Conservation (phyloP, 53 echinoderm and acorn worm genomes). For the Hippasteria phrygiana region DNA sequence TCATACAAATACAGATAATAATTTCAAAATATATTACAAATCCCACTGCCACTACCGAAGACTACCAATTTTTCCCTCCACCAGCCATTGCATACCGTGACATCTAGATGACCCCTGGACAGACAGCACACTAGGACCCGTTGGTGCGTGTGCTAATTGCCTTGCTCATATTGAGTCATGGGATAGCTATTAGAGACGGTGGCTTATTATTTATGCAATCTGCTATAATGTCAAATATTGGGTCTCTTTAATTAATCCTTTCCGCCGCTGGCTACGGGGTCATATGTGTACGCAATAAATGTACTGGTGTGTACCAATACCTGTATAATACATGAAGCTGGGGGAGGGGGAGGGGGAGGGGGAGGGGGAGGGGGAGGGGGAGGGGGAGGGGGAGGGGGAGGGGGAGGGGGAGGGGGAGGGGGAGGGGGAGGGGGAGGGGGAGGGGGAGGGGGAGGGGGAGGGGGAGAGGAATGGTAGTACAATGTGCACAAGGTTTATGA, state of each 20-base stretch:
- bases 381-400: background rate
- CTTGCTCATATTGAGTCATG: conserved; percentile 23
- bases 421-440: conserved; percentile 20
- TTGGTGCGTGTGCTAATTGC: background rate
- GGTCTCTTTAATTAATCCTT: background rate
- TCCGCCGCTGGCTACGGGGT: background rate
- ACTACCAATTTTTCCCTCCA: background rate
- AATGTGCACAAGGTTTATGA: too few species aligned
- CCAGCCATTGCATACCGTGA: background rate
- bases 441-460: background rate
- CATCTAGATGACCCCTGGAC: conserved; percentile 11
- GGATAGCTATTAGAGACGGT: background rate
- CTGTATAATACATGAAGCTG: background rate
- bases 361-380: conserved; percentile 1
- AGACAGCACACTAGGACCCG: background rate
- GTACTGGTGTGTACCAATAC: background rate
- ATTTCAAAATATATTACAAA: background rate
- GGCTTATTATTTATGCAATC: background rate
- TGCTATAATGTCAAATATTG: background rate
- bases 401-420: background rate
- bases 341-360: too few species aligned
- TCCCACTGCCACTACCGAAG: background rate
- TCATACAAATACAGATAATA: too few species aligned
- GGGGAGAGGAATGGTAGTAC: background rate
- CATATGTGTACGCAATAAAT: background rate